Evolutionary conservation across 2,888 invertebrate genomes (phyloP).

Genomic region (Torymus texanus): DNA sequence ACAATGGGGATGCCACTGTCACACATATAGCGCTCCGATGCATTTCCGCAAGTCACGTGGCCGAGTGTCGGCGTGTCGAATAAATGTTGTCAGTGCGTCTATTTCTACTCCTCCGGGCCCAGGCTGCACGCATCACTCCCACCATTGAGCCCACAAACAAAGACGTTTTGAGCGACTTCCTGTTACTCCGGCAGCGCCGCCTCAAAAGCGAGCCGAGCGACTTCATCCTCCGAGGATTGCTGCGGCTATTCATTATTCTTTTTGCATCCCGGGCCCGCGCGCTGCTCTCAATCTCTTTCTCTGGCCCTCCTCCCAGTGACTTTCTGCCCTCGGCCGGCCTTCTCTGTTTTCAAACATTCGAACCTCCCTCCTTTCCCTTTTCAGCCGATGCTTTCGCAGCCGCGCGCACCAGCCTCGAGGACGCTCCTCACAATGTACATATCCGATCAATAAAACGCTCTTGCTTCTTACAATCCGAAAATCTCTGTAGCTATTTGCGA

Average conservation of each 20-base stretch:
- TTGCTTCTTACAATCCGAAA: not conserved
- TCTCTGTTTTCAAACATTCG: conserved; percentile 16
- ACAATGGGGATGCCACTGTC: too few species aligned
- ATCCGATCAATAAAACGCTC: conserved; percentile 14
- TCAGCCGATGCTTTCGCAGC: not conserved
- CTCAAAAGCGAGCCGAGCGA: conserved; percentile 6
- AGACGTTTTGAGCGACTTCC: conserved; percentile 62
- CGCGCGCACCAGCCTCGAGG: not conserved
- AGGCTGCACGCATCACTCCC: conserved; percentile 55
- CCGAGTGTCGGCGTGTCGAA: conserved; percentile 59
- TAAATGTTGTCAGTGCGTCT: conserved; percentile 56
- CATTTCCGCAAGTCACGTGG: conserved; percentile 65
- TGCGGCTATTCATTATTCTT: conserved; percentile 10
- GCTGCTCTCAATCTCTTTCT: conserved; percentile 46
- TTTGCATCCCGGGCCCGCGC: too few species aligned
- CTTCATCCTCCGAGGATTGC: conserved; percentile 12
- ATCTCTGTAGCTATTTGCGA: conserved; percentile 30
- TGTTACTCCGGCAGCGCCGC: conserved; percentile 54
- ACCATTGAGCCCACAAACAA: conserved; percentile 58
- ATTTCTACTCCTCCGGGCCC: conserved; percentile 21
- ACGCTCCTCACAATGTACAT: not conserved
- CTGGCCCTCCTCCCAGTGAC: conserved; percentile 28
- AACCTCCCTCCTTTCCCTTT: not conserved
- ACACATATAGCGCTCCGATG: not conserved
- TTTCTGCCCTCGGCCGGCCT: not conserved